Base-by-base conservation (phyloP, 2,888 invertebrate genomes). In the Eucriotettix oculatus region DNA sequence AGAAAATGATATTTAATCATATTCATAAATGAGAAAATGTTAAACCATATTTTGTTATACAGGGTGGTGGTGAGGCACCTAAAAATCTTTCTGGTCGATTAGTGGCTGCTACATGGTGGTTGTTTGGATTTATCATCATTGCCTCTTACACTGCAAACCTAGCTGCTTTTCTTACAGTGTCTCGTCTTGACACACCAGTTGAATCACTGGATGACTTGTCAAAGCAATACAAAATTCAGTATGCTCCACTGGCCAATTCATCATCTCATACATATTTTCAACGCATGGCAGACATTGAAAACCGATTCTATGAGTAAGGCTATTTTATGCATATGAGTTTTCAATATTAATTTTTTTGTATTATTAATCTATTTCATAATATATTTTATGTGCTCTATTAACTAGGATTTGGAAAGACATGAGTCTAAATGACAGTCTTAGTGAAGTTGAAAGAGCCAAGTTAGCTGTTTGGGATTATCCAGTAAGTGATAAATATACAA, bases 391-490 rank as follows among this genome's bases (percentile, higher is more conserved):
- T 29, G 7, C 29, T 5, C 29, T 5, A 29, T 29, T 29, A 29
- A 29, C 29, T 29, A 91, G 93, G 67, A 96, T 97, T 67, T 98
- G 98, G 98, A 97, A 97, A 71, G 92, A 95, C 68, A 93, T 98
- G 89, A 94, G 94, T 44, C 75, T 98, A 29, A 94, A 97, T 72
- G 96, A 97, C 74, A 93, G 91, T 59, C 74, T 97, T 58, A 84
- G 86, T 29, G 90, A 93, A 61, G 82, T 91, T 9, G 94, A 97
- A 70, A 78, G 96, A 42, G 90, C 96, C 0, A 91, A 95, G 72
- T 74, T 97, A 16, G 97, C 98, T 0, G 98, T 98, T 0, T 98
- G 97, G 97, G 97, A 98, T 72, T 98, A 98, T 72, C 98, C 98
- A 0, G 95, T 98, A 0, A 94, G 94, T 69, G 96, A 98, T 74